Evolutionary conservation across 2,888 invertebrate genomes (phyloP).

Genomic region (Drosophila diplacantha): DNA sequence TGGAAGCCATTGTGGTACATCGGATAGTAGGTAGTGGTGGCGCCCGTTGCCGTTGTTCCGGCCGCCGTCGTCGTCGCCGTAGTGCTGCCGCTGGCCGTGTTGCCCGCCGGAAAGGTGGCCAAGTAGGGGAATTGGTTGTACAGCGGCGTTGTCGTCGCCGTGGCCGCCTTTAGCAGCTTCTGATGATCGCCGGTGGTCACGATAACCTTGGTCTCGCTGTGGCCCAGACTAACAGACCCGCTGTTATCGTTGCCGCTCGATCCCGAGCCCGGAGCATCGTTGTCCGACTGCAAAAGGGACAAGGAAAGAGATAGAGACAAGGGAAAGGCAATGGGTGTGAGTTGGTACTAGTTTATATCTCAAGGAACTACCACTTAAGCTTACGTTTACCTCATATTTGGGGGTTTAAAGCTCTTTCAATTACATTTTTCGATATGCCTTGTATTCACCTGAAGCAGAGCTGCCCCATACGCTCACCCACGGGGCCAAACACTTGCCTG

Average conservation of each 20-base stretch:
- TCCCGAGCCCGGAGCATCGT: constrained; percentile 26
- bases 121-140: constrained; percentile 77
- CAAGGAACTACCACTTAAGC: too few relatives aligned
- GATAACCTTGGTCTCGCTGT: constrained; percentile 72
- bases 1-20: constrained; percentile 78
- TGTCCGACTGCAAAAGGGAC: constrained; percentile 47
- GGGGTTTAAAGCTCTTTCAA: not conserved
- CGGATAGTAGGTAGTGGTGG: constrained; percentile 72
- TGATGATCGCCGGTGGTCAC: constrained; percentile 61
- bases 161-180: constrained; percentile 65
- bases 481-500: not conserved
- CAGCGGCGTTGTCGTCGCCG: constrained; percentile 69
- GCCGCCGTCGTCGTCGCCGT: constrained; percentile 48
- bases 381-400: not conserved
- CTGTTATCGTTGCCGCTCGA: constrained; percentile 66
- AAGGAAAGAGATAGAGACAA: not conserved
- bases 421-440: not conserved
- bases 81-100: constrained; percentile 55
- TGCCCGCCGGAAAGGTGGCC: constrained; percentile 73
- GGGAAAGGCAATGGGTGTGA: constrained; percentile 17
- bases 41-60: not conserved
- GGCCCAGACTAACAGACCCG: constrained; percentile 71
- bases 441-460: constrained; percentile 4
- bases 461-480: not conserved
- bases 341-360: too few relatives aligned